Percentiles rank a stretch among this genome's conserved stretches.
phyloP scores from a whole-genome alignment of 2,797 vertebrate genomes.

The Tokudaia muenninki region DNA sequence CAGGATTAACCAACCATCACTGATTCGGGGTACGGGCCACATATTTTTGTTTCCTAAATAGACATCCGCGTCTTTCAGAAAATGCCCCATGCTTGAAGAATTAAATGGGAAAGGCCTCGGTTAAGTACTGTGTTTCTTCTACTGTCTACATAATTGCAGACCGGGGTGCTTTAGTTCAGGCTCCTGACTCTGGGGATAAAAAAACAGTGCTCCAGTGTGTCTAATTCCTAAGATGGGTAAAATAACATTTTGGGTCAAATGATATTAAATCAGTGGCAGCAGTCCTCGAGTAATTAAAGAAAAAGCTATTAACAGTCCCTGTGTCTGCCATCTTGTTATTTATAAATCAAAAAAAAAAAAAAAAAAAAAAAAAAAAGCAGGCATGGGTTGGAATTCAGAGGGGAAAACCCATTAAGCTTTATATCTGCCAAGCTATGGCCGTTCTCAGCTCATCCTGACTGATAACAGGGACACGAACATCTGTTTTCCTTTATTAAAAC shows the following conservation, averaged over 20 bases:
- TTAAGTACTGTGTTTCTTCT: background rate
- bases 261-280: background rate
- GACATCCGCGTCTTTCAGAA: conserved; percentile 18
- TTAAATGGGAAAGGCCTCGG: background rate
- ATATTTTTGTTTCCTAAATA: background rate
- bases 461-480: background rate
- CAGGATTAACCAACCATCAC: background rate
- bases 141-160: background rate
- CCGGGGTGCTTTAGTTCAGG: background rate
- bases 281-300: conserved; percentile 16
- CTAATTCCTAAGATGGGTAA: background rate
- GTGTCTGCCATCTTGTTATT: background rate
- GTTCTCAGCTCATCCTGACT: background rate
- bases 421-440: background rate
- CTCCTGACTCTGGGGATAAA: background rate
- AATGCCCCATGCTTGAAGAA: background rate
- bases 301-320: background rate
- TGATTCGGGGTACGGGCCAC: background rate
- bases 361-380: conserved; percentile 20
- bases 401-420: background rate
- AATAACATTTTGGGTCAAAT: background rate
- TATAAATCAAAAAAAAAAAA: conserved; percentile 5
- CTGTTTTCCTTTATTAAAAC: background rate
- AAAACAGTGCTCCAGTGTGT: background rate
- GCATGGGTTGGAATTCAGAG: background rate